Conservation (phyloP, 2,888 invertebrate species). For the Eugnorisma glareosa region DNA sequence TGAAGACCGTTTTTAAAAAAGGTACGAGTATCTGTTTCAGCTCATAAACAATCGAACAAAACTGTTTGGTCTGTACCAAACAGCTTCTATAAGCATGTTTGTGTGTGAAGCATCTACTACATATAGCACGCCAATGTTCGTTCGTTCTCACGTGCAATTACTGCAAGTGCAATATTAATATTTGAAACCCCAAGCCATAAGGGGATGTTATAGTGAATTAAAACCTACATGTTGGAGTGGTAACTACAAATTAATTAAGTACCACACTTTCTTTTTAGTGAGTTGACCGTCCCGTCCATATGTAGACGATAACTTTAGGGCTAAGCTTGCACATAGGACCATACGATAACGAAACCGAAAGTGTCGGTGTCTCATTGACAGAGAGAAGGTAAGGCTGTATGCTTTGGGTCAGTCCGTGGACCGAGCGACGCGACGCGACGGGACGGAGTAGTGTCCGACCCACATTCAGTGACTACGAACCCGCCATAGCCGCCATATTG, state of each 20-base stretch:
- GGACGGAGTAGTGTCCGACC: constrained; percentile 20
- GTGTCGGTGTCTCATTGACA: constrained; percentile 11
- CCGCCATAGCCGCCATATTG: constrained; percentile 74
- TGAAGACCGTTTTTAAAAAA: neutral
- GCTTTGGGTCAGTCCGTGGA: constrained; percentile 5
- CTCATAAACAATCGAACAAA: neutral
- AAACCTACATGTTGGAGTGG: constrained; percentile 1
- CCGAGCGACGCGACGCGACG: neutral
- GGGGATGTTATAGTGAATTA: constrained; percentile 9
- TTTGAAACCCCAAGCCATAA: constrained; percentile 38
- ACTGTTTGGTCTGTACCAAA: constrained; percentile 20
- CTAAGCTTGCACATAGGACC: neutral
- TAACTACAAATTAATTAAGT: neutral
- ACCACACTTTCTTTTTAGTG: neutral
- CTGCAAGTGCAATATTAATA: constrained; percentile 50
- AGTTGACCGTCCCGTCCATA: no score
- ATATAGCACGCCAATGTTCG: constrained; percentile 33
- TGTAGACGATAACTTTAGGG: no score
- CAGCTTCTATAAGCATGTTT: constrained; percentile 10
- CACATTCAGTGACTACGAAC: constrained; percentile 64
- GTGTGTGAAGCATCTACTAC: constrained; percentile 22
- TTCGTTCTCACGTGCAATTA: constrained; percentile 48
- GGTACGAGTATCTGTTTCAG: no score
- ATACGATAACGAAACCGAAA: constrained; percentile 51
- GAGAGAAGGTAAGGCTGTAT: constrained; percentile 3